phyloP scores from a whole-genome alignment of 2,797 vertebrate species.

The Calcarius lapponicus region DNA sequence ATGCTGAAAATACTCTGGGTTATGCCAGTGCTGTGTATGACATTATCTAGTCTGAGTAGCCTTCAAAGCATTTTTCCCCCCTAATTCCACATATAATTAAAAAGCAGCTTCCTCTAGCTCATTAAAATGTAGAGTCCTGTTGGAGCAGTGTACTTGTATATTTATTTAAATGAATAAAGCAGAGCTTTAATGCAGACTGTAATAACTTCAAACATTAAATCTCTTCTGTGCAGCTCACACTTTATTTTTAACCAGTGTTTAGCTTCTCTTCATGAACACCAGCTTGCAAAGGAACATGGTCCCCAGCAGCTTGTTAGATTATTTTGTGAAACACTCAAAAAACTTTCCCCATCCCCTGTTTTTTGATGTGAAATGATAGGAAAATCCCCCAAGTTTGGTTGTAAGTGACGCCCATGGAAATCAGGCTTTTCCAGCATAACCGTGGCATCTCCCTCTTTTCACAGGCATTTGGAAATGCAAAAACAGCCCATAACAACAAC shows the following conservation, averaged over 20 bases:
- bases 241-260: neutral
- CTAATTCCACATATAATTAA: conserved; percentile 41
- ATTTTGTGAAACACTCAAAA: neutral
- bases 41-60: neutral
- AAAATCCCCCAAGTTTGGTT: neutral
- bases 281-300: neutral
- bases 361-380: neutral
- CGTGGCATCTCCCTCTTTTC: conserved; percentile 51
- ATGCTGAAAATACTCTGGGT: neutral
- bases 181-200: neutral
- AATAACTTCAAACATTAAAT: neutral
- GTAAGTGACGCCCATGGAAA: neutral
- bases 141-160: neutral
- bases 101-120: conserved; percentile 36
- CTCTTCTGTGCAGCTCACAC: neutral
- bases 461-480: conserved; percentile 96
- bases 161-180: conserved; percentile 39
- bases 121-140: conserved; percentile 31
- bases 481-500: conserved; percentile 99
- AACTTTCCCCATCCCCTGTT: neutral
- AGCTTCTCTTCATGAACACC: neutral
- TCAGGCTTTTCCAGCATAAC: neutral
- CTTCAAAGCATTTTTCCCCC: conserved; percentile 31
- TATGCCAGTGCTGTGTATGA: neutral
- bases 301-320: neutral